Base-by-base conservation (phyloP, 2,113 vertebrate genomes). In the Bos indicus region DNA sequence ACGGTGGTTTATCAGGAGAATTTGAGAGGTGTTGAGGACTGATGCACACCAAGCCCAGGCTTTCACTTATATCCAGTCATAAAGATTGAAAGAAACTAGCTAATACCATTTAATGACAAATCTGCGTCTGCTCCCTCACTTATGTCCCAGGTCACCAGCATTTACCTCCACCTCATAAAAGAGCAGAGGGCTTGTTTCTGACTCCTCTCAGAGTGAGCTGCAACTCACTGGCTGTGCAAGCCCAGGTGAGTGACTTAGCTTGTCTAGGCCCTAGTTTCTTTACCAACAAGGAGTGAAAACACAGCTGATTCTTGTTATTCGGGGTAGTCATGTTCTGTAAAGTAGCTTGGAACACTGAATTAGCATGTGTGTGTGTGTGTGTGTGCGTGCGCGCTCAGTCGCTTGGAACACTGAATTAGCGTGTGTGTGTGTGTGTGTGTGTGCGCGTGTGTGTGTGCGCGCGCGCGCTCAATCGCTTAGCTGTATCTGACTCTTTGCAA, bases 401-500 rank as follows among this genome's bases (percentile, higher is more conserved):
- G 56, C 40, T 25, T 56, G 89, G 71, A 48, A 57, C 57, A n/a
- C 33, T 14, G 43, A 60, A 17, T 82, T 36, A 7, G 10, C 15
- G 64, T n/a, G 19, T 21, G 64, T 4, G 16, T 1, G 3, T 4
- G 14, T 16, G 51, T 16, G 51, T 52, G 51, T 4, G 51, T 0
- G 14, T 30, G 30, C 28, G 26, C 28, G 59, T 12, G 10, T 60
- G 23, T 7, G 30, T 1, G 1, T 0, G 3, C 40, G 4, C 40
- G 40, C 1, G 40, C 40, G 40, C 40, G 40, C n/a, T 67, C n/a
- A 67, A 4, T 36, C 4, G 2, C 67, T 25, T 40, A 25, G 36
- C 13, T 40, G 21, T 74, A 23, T 23, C 67, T 40, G 19, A 74
- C 36, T 74, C 36, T 74, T 40, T 40, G 21, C 36, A 40, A 40